Conservation (phyloP, 2,797 vertebrate genomes). For the Pogonophryne albipinna region DNA sequence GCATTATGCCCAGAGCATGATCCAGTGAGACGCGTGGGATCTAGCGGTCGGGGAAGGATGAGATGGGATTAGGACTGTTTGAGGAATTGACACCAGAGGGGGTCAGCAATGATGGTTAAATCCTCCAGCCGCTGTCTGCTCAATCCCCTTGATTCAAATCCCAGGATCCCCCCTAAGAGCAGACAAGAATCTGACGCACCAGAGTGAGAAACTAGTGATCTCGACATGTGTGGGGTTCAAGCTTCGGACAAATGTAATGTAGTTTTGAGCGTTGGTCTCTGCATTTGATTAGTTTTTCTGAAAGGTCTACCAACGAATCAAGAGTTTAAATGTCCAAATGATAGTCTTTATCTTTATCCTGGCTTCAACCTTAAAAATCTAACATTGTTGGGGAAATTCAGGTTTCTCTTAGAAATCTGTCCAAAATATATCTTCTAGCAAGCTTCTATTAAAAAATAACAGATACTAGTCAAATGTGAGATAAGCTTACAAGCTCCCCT, state of each 20-base stretch:
- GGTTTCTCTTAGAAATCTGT: not conserved
- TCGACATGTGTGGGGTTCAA: not conserved
- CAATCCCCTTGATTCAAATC: constrained; percentile 31
- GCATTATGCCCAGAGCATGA: not conserved
- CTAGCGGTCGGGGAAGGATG: constrained; percentile 19
- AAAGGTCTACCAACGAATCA: not conserved
- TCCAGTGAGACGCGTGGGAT: constrained; percentile 14
- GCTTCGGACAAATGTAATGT: not conserved
- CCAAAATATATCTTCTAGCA: not conserved
- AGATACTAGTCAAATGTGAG: not conserved
- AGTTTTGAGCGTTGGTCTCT: not conserved
- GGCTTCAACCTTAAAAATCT: not conserved
- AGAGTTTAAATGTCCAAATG: not conserved
- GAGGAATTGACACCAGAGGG: constrained; percentile 32
- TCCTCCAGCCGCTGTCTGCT: constrained; percentile 8
- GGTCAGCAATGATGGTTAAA: constrained; percentile 34
- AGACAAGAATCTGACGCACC: not conserved
- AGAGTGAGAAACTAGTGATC: not conserved
- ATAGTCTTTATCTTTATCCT: not conserved
- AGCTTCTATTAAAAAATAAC: not conserved
- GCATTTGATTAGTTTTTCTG: not conserved
- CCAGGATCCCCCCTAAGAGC: not conserved
- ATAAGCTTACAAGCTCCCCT: constrained; percentile 7
- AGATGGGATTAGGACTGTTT: constrained; percentile 34
- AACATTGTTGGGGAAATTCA: not conserved